Evolutionary conservation across 1,140 invertebrate genomes (phyloP), one percentile per base, ranked within the genome.

Genomic region (Leucophenga varia): DNA sequence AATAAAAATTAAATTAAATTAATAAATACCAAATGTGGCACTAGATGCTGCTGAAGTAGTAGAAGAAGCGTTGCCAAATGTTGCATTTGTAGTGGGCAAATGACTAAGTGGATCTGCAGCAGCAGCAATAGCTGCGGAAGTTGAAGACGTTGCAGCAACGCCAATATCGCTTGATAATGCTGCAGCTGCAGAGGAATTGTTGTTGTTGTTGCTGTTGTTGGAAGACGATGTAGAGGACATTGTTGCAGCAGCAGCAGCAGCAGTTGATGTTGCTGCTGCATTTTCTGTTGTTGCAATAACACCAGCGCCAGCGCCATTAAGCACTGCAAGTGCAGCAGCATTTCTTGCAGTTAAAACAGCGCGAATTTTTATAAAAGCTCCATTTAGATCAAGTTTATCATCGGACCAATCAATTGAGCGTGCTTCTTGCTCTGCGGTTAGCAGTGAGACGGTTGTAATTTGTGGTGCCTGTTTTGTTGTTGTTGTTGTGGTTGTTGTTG

Each of bases 61-160:
- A 32, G 31, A 32, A 32, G 12, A 32, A 32, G 14, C 12, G 31
- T 61, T 65, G 65, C 65, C 65, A 51, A 64, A 59, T 61, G 69
- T 69, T 60, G 61, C 49, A 72, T 69, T 72, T 65, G 64, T 64
- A 51, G 68, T 73, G 19, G 65, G 70, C 57, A 73, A 63, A 59
- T 71, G 67, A 41, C 59, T 58, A 16, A 73, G 58, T 43, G 71
- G 64, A 59, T 74, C 71, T 20, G 58, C 60, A 20, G 42, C 43
- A 34, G 43, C 20, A 20, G 38, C 50, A 44, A 35, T 56, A 50
- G 18, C 37, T 20, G 34, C 36, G 48, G 44, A 28, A 41, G 37
- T 32, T 55, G 50, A 2, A 34, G 52, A 36, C 35, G 53, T 18
- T 43, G 25, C 25, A 32, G 18, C 35, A 50, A 47, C 31, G 60